Evolutionary conservation across 2,797 vertebrate genomes (phyloP).

Genomic region (Spondyliosoma cantharus): DNA sequence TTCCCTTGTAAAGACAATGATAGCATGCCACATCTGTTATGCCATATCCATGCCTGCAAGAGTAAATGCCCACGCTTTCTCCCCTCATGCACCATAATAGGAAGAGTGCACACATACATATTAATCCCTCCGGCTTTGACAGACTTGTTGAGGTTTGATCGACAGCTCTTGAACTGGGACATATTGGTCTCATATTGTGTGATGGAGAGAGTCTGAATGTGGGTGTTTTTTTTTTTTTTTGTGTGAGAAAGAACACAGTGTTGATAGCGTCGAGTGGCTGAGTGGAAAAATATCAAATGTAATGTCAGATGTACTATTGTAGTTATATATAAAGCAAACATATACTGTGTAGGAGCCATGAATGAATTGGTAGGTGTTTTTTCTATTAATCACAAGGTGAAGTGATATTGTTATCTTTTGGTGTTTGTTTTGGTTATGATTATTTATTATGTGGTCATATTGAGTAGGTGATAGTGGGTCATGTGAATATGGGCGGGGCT

Average conservation of each 20-base stretch:
- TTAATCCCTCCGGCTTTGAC: slow-evolving; percentile 58
- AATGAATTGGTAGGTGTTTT: too few species aligned
- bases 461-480: too few species aligned
- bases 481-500: too few species aligned
- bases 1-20: slow-evolving; percentile 1
- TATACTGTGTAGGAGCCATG: too few species aligned
- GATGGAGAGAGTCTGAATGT: slow-evolving; percentile 27
- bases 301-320: slow-evolving; percentile 20
- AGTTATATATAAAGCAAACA: neutral
- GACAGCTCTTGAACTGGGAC: slow-evolving; percentile 49
- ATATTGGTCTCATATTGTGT: slow-evolving; percentile 59
- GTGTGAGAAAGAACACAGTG: neutral
- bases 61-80: slow-evolving; percentile 25
- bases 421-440: too few species aligned
- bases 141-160: slow-evolving; percentile 57
- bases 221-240: neutral
- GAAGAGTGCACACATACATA: slow-evolving; percentile 63
- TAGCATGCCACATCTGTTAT: slow-evolving; percentile 15
- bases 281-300: neutral
- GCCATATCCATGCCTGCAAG: slow-evolving; percentile 2
- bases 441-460: too few species aligned
- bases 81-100: slow-evolving; percentile 1
- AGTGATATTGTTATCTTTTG: too few species aligned
- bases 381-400: too few species aligned
- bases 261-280: neutral